Evolutionary conservation across 2,113 vertebrate genomes (phyloP).

Genomic region (Clarias macrocephalus): DNA sequence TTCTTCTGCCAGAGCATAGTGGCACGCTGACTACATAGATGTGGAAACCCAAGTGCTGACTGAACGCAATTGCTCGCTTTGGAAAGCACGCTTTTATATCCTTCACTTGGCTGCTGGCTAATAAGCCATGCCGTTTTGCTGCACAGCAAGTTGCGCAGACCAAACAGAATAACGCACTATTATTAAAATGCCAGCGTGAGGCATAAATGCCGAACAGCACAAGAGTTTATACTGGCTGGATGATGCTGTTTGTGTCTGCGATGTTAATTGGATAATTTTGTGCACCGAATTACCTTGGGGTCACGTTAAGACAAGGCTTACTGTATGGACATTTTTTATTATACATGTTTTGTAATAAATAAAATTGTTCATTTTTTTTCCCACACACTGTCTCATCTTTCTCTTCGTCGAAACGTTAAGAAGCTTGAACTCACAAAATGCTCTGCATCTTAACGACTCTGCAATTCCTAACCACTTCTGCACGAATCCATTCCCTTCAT

Average conservation of each 20-base stretch:
- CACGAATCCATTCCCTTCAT: too few species aligned
- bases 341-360: too few species aligned
- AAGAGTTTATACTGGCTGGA: constrained; percentile 1
- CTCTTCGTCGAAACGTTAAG: neutral
- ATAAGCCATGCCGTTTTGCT: constrained; percentile 37
- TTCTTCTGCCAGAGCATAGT: constrained; percentile 35
- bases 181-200: constrained; percentile 26
- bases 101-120: constrained; percentile 33
- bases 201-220: constrained; percentile 4
- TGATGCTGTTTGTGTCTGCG: constrained; percentile 15
- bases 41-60: constrained; percentile 21
- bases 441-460: neutral
- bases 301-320: too few species aligned
- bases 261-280: constrained; percentile 10
- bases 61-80: constrained; percentile 35
- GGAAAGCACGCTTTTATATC: constrained; percentile 43
- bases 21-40: constrained; percentile 16
- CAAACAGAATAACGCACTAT: constrained; percentile 7
- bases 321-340: too few species aligned
- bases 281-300: neutral
- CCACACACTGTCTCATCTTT: neutral
- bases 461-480: neutral
- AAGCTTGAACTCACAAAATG: neutral
- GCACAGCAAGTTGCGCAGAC: constrained; percentile 20
- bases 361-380: neutral